phyloP scores from a whole-genome alignment of 2,888 invertebrate species.

The Drosophila melanosoma region DNA sequence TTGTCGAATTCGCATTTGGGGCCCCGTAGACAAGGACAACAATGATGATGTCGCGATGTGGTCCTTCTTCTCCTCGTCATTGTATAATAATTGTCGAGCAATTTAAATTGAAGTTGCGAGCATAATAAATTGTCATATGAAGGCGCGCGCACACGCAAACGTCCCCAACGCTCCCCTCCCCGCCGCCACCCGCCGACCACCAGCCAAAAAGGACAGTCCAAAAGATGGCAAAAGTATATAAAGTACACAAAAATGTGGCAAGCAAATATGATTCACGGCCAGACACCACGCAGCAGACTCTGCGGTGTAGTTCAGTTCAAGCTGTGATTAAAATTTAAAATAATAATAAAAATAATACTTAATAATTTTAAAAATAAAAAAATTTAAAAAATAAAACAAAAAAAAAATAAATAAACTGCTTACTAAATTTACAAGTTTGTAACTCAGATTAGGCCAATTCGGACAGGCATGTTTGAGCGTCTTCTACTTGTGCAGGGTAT shows the following conservation, averaged over 20 bases:
- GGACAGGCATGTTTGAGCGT: neutral
- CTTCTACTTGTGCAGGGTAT: slow-evolving; percentile 39
- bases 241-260: neutral
- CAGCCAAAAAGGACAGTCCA: slow-evolving; percentile 8
- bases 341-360: neutral
- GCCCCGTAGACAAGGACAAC: slow-evolving; percentile 7
- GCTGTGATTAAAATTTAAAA: neutral
- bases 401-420: neutral
- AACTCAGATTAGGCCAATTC: neutral
- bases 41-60: slow-evolving; percentile 42
- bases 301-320: neutral
- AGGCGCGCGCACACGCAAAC: slow-evolving; percentile 38
- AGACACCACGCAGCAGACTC: slow-evolving; percentile 17
- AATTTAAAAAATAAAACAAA: too few relatives aligned
- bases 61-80: slow-evolving; percentile 61
- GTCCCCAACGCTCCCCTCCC: neutral
- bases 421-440: neutral
- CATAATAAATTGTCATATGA: slow-evolving; percentile 78
- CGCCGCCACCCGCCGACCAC: neutral
- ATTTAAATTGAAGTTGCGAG: slow-evolving; percentile 79
- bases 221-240: slow-evolving; percentile 21
- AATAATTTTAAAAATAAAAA: too few relatives aligned
- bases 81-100: slow-evolving; percentile 83
- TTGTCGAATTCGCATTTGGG: slow-evolving; percentile 60
- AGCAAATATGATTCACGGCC: neutral